phyloP scores from a whole-genome alignment of 2,888 invertebrate species.

The Heliothis peltigera region DNA sequence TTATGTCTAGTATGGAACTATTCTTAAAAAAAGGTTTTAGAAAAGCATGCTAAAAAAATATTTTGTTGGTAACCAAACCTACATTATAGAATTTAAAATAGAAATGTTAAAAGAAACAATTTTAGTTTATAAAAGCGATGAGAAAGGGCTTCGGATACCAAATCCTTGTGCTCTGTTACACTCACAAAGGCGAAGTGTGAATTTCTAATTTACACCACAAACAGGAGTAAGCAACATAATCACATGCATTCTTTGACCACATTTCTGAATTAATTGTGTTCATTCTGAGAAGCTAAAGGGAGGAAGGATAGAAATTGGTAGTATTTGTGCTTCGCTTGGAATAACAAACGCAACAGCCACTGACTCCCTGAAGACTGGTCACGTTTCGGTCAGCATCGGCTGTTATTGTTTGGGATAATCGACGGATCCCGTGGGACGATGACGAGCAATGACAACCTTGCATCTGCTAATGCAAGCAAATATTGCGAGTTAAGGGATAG shows the following conservation, averaged over 20 bases:
- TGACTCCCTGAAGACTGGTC: slow-evolving; percentile 61
- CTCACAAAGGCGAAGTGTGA: slow-evolving; percentile 36
- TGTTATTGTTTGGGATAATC: slow-evolving; percentile 76
- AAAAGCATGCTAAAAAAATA: background rate
- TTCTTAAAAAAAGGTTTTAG: too few relatives aligned
- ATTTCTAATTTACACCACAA: slow-evolving; percentile 38
- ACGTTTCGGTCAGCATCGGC: slow-evolving; percentile 61
- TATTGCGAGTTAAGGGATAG: slow-evolving; percentile 47
- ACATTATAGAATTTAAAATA: background rate
- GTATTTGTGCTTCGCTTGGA: slow-evolving; percentile 70
- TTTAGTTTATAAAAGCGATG: slow-evolving; percentile 17
- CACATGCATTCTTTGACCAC: slow-evolving; percentile 20
- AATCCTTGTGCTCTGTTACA: slow-evolving; percentile 26
- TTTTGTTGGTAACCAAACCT: background rate
- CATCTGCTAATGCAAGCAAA: slow-evolving; percentile 83
- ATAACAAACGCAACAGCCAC: slow-evolving; percentile 75
- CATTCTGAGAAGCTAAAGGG: slow-evolving; percentile 59
- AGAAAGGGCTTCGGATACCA: background rate
- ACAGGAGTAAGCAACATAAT: slow-evolving; percentile 29
- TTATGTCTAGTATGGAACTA: too few relatives aligned
- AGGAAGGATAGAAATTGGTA: slow-evolving; percentile 70
- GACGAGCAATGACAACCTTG: slow-evolving; percentile 71
- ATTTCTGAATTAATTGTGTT: slow-evolving; percentile 43
- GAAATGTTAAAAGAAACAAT: background rate
- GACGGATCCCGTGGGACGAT: slow-evolving; percentile 72